A percentile compares a stretch with the other conserved stretches of the same genome.
Evolutionary conservation across 2,113 vertebrate species (phyloP).

Genomic region (Patagioenas fasciata): DNA sequence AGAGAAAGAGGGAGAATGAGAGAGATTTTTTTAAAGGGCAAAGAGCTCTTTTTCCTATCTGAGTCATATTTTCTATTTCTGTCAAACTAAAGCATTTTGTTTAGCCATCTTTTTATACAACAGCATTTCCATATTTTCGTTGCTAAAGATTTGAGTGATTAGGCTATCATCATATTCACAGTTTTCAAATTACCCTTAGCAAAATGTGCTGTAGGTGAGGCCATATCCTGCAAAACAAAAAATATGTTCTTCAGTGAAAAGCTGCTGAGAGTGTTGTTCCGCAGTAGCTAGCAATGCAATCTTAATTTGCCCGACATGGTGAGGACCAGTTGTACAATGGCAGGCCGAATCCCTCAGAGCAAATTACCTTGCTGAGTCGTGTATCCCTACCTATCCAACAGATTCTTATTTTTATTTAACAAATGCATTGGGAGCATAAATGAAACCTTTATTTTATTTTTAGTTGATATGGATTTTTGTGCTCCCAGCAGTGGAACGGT

Average conservation of each 20-base stretch:
- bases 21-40: conserved; percentile 47
- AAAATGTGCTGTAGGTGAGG: conserved; percentile 8
- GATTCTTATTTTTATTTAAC: background rate
- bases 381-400: background rate
- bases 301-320: background rate
- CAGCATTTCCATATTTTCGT: background rate
- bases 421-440: background rate
- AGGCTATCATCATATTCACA: conserved; percentile 10
- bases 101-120: conserved; percentile 21
- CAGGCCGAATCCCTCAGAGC: background rate
- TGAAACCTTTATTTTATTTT: background rate
- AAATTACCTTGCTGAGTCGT: background rate
- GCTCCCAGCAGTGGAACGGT: background rate
- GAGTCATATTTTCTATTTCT: conserved; percentile 46
- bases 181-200: background rate
- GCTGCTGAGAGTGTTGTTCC: background rate
- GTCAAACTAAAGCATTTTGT: background rate
- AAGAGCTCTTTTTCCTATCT: conserved; percentile 10
- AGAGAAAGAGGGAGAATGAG: background rate
- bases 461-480: background rate
- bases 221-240: background rate
- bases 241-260: background rate
- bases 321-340: background rate
- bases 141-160: conserved; percentile 25
- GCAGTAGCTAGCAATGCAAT: background rate